Evolutionary conservation across 2,113 vertebrate genomes (phyloP).

Genomic region (Psilopogon haemacephalus): DNA sequence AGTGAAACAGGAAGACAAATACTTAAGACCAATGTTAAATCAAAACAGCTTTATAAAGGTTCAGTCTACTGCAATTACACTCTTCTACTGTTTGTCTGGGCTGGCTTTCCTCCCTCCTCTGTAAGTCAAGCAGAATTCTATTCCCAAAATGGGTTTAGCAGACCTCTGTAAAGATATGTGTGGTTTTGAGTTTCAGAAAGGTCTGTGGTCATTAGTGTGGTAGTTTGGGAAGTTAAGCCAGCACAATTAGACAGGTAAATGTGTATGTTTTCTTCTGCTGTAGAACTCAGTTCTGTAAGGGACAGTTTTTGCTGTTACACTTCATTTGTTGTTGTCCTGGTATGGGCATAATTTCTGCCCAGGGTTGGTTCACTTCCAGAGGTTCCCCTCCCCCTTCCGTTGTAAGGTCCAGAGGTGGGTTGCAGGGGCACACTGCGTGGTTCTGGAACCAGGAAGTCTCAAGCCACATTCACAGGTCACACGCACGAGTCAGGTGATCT

Average conservation of each 20-base stretch:
- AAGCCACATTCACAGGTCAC: too few relatives aligned
- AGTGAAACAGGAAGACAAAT: background rate
- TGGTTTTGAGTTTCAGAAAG: background rate
- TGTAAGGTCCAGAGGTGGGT: too few relatives aligned
- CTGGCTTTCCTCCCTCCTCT: background rate
- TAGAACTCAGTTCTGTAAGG: background rate
- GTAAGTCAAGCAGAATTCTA: background rate
- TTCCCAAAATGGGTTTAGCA: background rate
- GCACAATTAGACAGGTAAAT: background rate
- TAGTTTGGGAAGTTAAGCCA: too few relatives aligned
- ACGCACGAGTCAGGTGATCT: too few relatives aligned
- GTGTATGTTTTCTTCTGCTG: background rate
- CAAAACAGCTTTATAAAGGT: background rate
- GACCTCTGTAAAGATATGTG: background rate
- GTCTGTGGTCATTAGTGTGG: background rate
- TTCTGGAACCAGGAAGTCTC: too few relatives aligned
- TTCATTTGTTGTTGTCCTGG: background rate
- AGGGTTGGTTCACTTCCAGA: too few relatives aligned
- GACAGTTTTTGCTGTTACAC: background rate
- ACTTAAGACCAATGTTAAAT: background rate
- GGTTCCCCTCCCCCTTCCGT: too few relatives aligned
- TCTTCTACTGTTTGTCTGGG: background rate
- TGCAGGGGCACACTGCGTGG: too few relatives aligned
- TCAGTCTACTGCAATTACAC: background rate
- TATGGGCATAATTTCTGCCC: too few relatives aligned